A percentile compares a stretch with the other conserved stretches of the same genome.
Evolutionary conservation across 2,888 invertebrate genomes (phyloP).

Genomic region (Trachelus stipa): DNA sequence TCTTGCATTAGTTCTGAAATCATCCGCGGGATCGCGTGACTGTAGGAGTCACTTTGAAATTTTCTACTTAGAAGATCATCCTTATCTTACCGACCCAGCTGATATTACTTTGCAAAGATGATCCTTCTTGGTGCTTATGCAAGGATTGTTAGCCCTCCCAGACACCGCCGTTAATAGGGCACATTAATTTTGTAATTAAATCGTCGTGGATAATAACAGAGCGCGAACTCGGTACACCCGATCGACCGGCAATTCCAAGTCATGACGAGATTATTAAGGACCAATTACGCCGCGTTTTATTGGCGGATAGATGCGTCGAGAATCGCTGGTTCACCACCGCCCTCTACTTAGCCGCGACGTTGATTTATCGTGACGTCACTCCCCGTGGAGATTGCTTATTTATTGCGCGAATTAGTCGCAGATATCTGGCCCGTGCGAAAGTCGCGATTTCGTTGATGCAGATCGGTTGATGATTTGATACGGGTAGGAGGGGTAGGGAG

Average conservation of each 20-base stretch:
- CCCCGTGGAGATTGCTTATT: constrained; percentile 7
- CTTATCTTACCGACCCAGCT: not conserved
- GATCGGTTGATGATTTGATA: not conserved
- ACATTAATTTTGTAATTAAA: constrained; percentile 65
- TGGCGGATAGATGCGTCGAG: constrained; percentile 50
- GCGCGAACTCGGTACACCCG: constrained; percentile 38
- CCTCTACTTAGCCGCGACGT: constrained; percentile 60
- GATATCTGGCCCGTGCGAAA: not conserved
- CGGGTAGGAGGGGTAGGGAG: not conserved
- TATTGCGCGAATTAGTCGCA: constrained; percentile 5
- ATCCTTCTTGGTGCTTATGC: not conserved
- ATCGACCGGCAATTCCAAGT: constrained; percentile 57
- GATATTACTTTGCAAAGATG: not conserved
- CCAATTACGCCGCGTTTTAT: constrained; percentile 61
- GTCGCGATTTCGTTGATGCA: not conserved
- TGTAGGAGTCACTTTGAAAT: not conserved
- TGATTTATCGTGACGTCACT: constrained; percentile 50
- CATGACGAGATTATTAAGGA: constrained; percentile 66
- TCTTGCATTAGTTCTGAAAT: not conserved
- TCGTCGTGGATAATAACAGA: constrained; percentile 64
- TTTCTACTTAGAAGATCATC: not conserved
- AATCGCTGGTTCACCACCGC: constrained; percentile 49
- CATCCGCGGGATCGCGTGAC: not conserved
- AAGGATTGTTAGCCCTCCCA: not conserved
- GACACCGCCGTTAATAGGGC: constrained; percentile 46